Conservation (phyloP, 2,888 invertebrate genomes). For the Ormyrus thymus region DNA sequence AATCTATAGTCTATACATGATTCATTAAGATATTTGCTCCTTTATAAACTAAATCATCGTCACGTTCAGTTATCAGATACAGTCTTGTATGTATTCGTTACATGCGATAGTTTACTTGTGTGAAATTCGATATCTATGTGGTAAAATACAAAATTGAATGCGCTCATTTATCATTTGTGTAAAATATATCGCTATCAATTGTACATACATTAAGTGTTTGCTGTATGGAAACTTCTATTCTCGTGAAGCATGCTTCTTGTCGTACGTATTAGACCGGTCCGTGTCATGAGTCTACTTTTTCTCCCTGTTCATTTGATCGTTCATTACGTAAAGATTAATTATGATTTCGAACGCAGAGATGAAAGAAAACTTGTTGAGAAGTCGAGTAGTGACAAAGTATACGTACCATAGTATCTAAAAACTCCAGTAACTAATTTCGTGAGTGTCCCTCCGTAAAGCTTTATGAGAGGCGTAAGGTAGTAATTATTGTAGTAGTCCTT, state of each 20-base stretch:
- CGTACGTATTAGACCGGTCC: constrained; percentile 45
- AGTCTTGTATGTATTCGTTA: constrained; percentile 32
- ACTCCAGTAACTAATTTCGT: too few species aligned
- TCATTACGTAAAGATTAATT: not conserved
- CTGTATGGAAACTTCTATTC: constrained; percentile 41
- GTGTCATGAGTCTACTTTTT: constrained; percentile 23
- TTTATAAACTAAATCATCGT: not conserved
- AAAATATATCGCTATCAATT: constrained; percentile 48
- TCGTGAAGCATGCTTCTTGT: constrained; percentile 54
- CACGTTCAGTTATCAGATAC: not conserved
- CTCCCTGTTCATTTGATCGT: too few species aligned
- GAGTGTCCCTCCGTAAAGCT: too few species aligned
- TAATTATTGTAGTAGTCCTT: not conserved
- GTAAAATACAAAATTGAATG: constrained; percentile 45
- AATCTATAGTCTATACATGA: constrained; percentile 30
- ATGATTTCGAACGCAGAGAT: not conserved
- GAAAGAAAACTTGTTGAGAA: too few species aligned
- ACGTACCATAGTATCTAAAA: too few species aligned
- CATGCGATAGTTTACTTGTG: constrained; percentile 42
- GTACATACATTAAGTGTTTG: constrained; percentile 56
- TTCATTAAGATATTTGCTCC: constrained; percentile 1
- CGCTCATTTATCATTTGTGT: constrained; percentile 53
- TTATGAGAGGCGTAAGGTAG: not conserved
- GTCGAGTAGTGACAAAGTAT: too few species aligned
- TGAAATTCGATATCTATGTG: constrained; percentile 44